Percentiles rank a stretch among this genome's conserved stretches.
These are phyloP conservation scores for Heterotilapia buettikoferi DNA, from an alignment of 2,113 vertebrate species.

Conservation along the genomic window DNA sequence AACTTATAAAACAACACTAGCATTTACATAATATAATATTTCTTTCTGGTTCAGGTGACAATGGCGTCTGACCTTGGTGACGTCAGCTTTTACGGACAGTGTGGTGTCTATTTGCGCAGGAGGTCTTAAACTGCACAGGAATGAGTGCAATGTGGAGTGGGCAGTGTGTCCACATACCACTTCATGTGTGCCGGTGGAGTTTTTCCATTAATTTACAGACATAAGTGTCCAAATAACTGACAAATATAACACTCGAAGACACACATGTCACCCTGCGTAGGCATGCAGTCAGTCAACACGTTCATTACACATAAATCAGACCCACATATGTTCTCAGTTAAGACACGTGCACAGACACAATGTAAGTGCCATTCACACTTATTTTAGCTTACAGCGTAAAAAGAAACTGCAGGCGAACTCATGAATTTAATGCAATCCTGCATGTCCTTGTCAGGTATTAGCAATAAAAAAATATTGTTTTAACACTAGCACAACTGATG, in stretches of 20 bases:
- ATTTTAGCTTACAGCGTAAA: not conserved
- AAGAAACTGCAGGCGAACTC: not conserved
- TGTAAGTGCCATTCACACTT: not conserved
- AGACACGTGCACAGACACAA: not conserved
- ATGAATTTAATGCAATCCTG: not conserved
- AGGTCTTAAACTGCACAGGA: constrained; percentile 9
- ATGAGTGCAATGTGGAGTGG: not conserved
- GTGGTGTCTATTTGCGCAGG: not conserved
- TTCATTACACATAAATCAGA: constrained; percentile 5
- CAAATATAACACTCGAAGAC: constrained; percentile 16
- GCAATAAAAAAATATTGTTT: not conserved
- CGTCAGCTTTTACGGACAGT: not conserved
- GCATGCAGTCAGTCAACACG: constrained; percentile 5
- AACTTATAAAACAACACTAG: not conserved
- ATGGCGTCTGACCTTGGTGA: not conserved
- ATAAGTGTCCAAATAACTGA: not conserved
- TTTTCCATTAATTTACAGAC: not conserved
- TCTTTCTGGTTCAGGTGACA: not conserved
- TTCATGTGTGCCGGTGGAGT: not conserved
- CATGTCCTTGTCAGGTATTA: not conserved
- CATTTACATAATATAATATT: not conserved
- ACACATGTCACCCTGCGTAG: not conserved
- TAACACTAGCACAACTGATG: not conserved
- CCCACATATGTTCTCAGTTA: not conserved
- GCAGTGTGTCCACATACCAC: not conserved